Percentiles rank a stretch among this genome's conserved stretches.
Evolutionary conservation across 2,888 invertebrate species (phyloP).

Genomic region (Drosophila nigricruria): DNA sequence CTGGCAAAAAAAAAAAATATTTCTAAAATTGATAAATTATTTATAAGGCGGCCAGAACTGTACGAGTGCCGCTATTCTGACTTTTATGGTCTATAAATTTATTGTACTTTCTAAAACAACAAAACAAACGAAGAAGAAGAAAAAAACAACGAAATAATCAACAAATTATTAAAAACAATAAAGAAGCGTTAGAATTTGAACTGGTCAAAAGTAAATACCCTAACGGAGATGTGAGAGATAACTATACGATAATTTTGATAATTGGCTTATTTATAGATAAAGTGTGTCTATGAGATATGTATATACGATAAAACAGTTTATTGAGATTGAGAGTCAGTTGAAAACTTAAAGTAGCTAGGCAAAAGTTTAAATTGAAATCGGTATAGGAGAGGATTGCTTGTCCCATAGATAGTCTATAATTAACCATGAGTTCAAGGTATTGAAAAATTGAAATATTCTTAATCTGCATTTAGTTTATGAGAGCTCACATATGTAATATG

Average conservation of each 20-base stretch:
- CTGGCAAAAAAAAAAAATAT: constrained; percentile 22
- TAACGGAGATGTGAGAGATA: neutral
- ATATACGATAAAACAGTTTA: neutral
- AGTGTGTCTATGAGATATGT: neutral
- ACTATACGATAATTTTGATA: neutral
- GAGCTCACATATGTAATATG: neutral
- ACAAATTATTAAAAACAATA: constrained; percentile 38
- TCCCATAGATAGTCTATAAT: neutral
- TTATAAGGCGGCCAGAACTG: constrained; percentile 58
- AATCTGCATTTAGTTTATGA: neutral
- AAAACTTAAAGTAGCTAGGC: neutral
- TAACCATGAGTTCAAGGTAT: neutral
- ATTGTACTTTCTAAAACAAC: constrained; percentile 63
- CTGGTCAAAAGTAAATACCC: constrained; percentile 1
- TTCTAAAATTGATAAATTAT: constrained; percentile 73
- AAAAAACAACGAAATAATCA: constrained; percentile 15
- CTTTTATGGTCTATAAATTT: constrained; percentile 77
- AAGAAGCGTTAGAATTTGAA: neutral
- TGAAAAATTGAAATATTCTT: neutral
- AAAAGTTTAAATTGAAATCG: neutral
- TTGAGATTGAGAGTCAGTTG: neutral
- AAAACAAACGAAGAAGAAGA: constrained; percentile 6
- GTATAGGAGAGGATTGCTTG: neutral
- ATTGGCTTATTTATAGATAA: neutral
- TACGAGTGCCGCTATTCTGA: constrained; percentile 41